A percentile compares a stretch with the other conserved stretches of the same genome.
These are phyloP conservation scores for Coryphaenoides rupestris DNA, from an alignment of 2,113 vertebrate genomes.

Conservation along the genomic window DNA sequence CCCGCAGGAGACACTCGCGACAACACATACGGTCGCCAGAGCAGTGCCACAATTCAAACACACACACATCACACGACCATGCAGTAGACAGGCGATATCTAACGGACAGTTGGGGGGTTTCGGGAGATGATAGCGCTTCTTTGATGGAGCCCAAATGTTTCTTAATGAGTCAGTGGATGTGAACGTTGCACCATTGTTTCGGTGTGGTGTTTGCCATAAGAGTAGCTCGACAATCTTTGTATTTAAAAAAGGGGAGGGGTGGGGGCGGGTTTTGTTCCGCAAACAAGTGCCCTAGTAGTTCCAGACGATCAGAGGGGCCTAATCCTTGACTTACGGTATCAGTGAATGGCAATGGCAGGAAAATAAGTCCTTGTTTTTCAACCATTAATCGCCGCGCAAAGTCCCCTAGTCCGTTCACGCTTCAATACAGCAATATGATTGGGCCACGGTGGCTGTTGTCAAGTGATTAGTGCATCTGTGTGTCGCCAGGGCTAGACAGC, in stretches of 20 bases:
- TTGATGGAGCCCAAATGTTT: too few relatives aligned
- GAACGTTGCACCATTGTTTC: conserved; percentile 10
- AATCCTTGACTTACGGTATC: conserved; percentile 58
- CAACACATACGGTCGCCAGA: conserved; percentile 47
- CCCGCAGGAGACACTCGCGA: conserved; percentile 37
- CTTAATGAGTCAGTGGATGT: too few relatives aligned
- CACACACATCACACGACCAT: too few relatives aligned
- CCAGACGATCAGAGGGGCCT: conserved; percentile 49
- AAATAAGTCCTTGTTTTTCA: conserved; percentile 63
- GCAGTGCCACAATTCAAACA: conserved; percentile 40
- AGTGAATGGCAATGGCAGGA: conserved; percentile 42
- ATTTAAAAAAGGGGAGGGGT: conserved; percentile 14
- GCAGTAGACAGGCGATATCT: too few relatives aligned
- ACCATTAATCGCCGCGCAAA: conserved; percentile 61
- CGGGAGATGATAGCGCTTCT: too few relatives aligned
- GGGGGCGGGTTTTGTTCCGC: conserved; percentile 42
- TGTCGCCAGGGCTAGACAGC: conserved; percentile 48
- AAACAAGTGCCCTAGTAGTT: conserved; percentile 41
- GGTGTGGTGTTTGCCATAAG: conserved; percentile 10
- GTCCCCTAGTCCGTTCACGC: conserved; percentile 40
- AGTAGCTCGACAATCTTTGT: conserved; percentile 23
- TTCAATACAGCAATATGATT: conserved; percentile 40
- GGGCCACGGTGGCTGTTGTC: conserved; percentile 28
- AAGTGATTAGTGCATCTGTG: conserved; percentile 38
- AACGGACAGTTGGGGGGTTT: too few relatives aligned